A percentile compares a stretch with the other conserved stretches of the same genome.
phyloP scores from a whole-genome alignment of 2,113 vertebrate genomes.

The Vidua chalybeata region DNA sequence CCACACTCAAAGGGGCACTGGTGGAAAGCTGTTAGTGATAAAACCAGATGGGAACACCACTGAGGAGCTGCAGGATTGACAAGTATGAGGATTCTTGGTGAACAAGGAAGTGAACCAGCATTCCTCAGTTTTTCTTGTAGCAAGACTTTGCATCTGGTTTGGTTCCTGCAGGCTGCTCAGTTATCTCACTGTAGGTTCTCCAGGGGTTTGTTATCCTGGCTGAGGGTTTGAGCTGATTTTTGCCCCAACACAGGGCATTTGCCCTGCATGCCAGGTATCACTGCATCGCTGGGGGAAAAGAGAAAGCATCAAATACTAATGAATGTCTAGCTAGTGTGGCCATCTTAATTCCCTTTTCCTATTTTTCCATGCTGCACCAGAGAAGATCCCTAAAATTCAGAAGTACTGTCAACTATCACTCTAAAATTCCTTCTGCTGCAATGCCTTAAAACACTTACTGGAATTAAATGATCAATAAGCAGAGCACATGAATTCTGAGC shows the following conservation, averaged over 20 bases:
- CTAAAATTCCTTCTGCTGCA: background rate
- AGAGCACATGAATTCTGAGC: background rate
- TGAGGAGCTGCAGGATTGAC: background rate
- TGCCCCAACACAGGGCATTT: fast-evolving
- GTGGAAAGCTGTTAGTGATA: background rate
- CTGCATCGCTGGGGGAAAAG: no score
- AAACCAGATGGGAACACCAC: background rate
- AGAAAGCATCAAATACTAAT: background rate
- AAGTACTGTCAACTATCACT: background rate
- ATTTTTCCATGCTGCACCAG: background rate
- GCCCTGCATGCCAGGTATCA: background rate
- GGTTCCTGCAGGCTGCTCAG: background rate
- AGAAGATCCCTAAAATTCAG: background rate
- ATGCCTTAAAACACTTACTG: background rate
- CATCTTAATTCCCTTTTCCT: background rate
- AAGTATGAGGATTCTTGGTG: background rate
- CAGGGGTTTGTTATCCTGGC: background rate
- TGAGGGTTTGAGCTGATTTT: background rate
- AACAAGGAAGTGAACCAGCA: background rate
- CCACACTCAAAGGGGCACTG: background rate
- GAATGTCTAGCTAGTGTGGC: background rate
- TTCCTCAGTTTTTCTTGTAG: background rate
- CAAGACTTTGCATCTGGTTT: background rate
- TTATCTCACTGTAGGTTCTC: background rate
- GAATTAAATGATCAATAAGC: background rate